Base-by-base conservation (phyloP, 2,888 invertebrate genomes). In the Lasioglossum pauxillum region DNA sequence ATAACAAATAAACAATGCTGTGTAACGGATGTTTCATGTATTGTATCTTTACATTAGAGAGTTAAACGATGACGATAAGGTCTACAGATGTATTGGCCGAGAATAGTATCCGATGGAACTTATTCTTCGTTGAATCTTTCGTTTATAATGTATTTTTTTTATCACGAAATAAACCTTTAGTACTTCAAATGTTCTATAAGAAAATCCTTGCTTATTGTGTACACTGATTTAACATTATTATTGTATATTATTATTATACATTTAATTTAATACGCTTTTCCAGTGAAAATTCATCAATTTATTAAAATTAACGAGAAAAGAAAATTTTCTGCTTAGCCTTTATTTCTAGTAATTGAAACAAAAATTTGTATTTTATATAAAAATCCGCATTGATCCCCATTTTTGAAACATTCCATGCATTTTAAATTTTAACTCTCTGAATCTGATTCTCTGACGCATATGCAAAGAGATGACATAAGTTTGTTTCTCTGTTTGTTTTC, bases 391-490 rank as follows among this genome's bases (percentile, higher is more conserved):
- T 78, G 5, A 78, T 41, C 60, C 41, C 73, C 72, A 78, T 84
- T 64, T 72, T 31, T 16, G 14, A 23, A 60, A 46, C 23, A 2
- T 44, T 75, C 12, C 23, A 19, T 27, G 1, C 46, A 49, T 78
- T 41, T n/a, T 41, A 14, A 41, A n/a, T 10, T 71, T 71, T 41
- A 41, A 41, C 83, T 74, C 44, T 74, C 41, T 12, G 74, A 85
- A 44, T 57, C 75, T n/a, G 84, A 80, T 44, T 46, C 73, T 75
- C 60, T 84, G 4, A 79, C 31, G 53, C 91, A 90, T 76, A 78
- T n/a, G 12, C 89, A 90, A 80, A 89, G 74, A 5, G 64, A 44
- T 19, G 67, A 5, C 53, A 85, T 60, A 10, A 85, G n/a, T 41
- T 53, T 60, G 10, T 49, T 73, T 60, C 57, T 14, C 0, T 73